Evolutionary conservation across 1,140 invertebrate species (phyloP).

Genomic region (Drosophila ogumai): DNA sequence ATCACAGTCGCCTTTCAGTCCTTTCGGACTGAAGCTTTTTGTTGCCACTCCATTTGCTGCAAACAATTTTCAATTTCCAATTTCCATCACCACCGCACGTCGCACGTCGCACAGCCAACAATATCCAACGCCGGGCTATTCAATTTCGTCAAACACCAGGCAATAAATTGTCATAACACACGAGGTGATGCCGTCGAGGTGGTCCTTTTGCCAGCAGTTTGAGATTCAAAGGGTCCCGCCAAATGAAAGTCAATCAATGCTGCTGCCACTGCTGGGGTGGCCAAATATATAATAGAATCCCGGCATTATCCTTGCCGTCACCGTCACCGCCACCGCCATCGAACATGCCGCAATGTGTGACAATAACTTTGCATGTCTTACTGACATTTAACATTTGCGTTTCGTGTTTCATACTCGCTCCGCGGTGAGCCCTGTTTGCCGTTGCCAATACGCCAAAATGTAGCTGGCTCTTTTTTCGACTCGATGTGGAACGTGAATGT

Average conservation of each 20-base stretch:
- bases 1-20: conserved; percentile 9
- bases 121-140: conserved; percentile 49
- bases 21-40: conserved; percentile 14
- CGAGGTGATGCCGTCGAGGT: conserved; percentile 35
- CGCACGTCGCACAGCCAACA: conserved; percentile 17
- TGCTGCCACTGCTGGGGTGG: conserved; percentile 7
- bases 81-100: conserved; percentile 50
- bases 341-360: conserved; percentile 70
- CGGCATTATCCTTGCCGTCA: conserved; percentile 38
- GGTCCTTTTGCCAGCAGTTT: conserved; percentile 11
- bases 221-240: conserved; percentile 34
- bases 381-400: conserved; percentile 79
- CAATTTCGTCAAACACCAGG: conserved; percentile 75
- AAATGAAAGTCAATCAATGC: conserved; percentile 47
- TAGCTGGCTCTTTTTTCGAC: conserved; percentile 29
- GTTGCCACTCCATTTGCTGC: conserved; percentile 38
- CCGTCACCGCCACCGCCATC: conserved; percentile 43
- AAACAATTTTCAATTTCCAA: conserved; percentile 61
- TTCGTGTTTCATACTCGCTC: conserved; percentile 68
- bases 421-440: conserved; percentile 27
- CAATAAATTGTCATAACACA: conserved; percentile 74
- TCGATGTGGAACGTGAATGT: conserved; percentile 31
- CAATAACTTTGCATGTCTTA: conserved; percentile 79
- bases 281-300: conserved; percentile 38
- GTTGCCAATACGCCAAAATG: conserved; percentile 36